phyloP scores from a whole-genome alignment of 2,888 invertebrate genomes.

The Malacosoma neustria region DNA sequence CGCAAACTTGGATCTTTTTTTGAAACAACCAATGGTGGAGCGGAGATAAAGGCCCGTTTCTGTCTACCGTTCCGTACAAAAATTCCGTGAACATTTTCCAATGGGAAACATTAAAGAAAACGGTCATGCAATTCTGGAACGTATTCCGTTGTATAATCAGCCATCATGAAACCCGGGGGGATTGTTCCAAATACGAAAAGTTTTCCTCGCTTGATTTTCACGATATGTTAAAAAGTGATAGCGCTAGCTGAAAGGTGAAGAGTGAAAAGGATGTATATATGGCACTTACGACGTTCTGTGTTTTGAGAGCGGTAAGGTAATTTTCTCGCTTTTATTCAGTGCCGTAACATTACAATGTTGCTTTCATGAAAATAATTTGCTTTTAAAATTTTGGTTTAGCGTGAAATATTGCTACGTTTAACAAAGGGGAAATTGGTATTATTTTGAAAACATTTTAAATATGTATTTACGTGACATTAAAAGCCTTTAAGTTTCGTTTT shows the following conservation, averaged over 20 bases:
- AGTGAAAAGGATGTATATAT: slow-evolving; percentile 31
- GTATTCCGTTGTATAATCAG: slow-evolving; percentile 72
- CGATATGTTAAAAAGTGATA: slow-evolving; percentile 31
- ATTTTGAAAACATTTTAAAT: too few species aligned
- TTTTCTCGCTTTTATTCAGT: slow-evolving; percentile 69
- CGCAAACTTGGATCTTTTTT: slow-evolving; percentile 60
- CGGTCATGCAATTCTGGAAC: slow-evolving; percentile 51
- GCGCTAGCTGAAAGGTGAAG: slow-evolving; percentile 16
- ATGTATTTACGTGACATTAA: too few species aligned
- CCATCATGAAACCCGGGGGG: slow-evolving; percentile 69
- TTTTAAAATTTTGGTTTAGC: slow-evolving; percentile 7
- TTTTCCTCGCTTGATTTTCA: slow-evolving; percentile 52
- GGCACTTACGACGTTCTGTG: slow-evolving; percentile 42
- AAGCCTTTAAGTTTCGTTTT: too few species aligned
- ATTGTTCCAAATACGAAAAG: slow-evolving; percentile 38
- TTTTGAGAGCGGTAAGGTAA: slow-evolving; percentile 44
- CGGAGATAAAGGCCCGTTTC: slow-evolving; percentile 60
- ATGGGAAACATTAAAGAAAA: slow-evolving; percentile 28
- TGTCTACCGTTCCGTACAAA: slow-evolving; percentile 32
- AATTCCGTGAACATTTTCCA: slow-evolving; percentile 44
- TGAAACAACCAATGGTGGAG: slow-evolving; percentile 67
- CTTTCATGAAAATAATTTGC: slow-evolving; percentile 7
- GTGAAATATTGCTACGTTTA: slow-evolving; percentile 7
- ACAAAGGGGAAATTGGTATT: not conserved
- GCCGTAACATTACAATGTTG: slow-evolving; percentile 45